Base-by-base conservation (phyloP, 1,140 invertebrate genomes). In the Physella acuta region DNA sequence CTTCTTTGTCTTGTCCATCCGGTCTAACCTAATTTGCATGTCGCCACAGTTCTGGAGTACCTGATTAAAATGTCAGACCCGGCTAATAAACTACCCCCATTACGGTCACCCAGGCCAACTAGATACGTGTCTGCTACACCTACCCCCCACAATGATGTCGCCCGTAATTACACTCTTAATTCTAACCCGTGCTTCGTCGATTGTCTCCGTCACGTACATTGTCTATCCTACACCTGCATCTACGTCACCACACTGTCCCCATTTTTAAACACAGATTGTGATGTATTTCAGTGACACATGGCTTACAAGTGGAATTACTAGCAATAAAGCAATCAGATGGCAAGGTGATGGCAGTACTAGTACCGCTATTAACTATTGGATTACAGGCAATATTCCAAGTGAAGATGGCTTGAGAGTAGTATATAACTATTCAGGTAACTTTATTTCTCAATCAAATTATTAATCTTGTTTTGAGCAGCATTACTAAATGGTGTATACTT, bases 261-360 rank as follows among this genome's bases (percentile, higher is more conserved):
- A 14, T 34, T 3, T 34, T 8, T 60, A 3, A 36, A 16, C 3
- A 36, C 20, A 55, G 16, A 55, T n/a, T 60, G 28, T 63, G n/a
- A 3, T 33, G 16, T 26, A 33, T 20, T 30, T 36, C 52, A 66
- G 64, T 37, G 53, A 37, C 24, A 24, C 11, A 2, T 66, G 64
- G 64, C 26, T 36, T 14, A 66, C 64, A 37, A 66, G 64, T 56
- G 64, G 64, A n/a, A 39, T 39, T 0, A 37, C 20, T 26, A 36
- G 30, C 11, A 39, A 34, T 37, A 8, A 30, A 16, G 53, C 51
- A 1, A 44, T 66, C 11, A 28, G 31, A n/a, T 66, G 64, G 64
- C 31, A 56, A 1, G 64, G 64, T 1, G 64, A 66, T 52, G 51
- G 51, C 31, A 65, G 44, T n/a, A 17, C 51, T 1, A 30, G 26